phyloP scores from a whole-genome alignment of 2,888 invertebrate species.

The Drosophila crucigera region DNA sequence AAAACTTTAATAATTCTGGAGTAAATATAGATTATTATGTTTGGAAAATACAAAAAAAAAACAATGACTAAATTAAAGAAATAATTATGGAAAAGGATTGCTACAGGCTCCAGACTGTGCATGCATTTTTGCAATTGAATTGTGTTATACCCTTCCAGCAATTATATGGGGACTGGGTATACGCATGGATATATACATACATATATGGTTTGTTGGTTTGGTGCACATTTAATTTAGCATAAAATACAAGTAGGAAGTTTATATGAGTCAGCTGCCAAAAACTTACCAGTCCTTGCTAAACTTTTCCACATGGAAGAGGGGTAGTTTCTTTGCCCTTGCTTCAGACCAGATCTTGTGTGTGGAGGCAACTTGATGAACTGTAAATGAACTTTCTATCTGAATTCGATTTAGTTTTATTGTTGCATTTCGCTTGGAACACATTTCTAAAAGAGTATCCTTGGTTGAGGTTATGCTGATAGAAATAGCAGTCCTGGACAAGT shows the following conservation, averaged over 20 bases:
- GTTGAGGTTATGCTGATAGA: slow-evolving; percentile 10
- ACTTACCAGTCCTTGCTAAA: slow-evolving; percentile 23
- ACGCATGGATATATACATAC: slow-evolving; percentile 7
- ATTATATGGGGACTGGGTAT: slow-evolving; percentile 11
- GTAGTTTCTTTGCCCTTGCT: slow-evolving; percentile 44
- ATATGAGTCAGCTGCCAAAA: slow-evolving; percentile 32
- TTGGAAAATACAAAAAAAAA: neutral
- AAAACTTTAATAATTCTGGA: neutral
- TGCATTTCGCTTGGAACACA: slow-evolving; percentile 41
- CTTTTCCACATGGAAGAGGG: slow-evolving; percentile 12
- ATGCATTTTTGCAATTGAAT: neutral
- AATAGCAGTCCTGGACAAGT: slow-evolving; percentile 8
- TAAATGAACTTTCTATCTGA: slow-evolving; percentile 79
- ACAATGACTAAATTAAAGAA: neutral
- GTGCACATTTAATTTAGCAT: slow-evolving; percentile 76
- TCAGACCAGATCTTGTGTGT: slow-evolving; percentile 2
- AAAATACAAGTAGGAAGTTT: slow-evolving; percentile 68
- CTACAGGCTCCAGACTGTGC: neutral
- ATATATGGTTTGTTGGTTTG: slow-evolving; percentile 16
- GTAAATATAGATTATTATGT: neutral
- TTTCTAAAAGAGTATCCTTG: slow-evolving; percentile 41
- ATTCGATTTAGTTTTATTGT: slow-evolving; percentile 79
- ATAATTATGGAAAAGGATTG: neutral
- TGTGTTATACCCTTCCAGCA: neutral
- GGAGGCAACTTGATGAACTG: slow-evolving; percentile 75